Percentiles rank a stretch among this genome's conserved stretches.
Conservation (phyloP, 1,140 invertebrate genomes). For the Caenorhabditis inopinata region DNA sequence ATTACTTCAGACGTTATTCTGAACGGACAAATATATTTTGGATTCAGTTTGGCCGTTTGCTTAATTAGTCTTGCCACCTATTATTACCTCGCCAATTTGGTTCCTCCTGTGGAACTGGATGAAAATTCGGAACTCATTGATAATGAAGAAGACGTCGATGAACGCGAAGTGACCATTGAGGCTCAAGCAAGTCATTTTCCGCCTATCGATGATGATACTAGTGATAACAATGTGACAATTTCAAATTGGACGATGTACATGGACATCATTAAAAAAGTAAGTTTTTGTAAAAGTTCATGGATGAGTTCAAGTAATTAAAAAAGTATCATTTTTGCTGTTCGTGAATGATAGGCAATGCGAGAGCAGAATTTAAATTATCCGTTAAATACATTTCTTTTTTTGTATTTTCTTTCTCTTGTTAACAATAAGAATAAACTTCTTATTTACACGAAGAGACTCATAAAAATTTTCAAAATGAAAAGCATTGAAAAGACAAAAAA, state of each 20-base stretch:
- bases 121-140: constrained; percentile 7
- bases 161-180: background rate
- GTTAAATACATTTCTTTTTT: too few relatives aligned
- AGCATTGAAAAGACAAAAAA: too few relatives aligned
- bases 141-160: constrained; percentile 6
- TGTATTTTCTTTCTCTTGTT: too few relatives aligned
- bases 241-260: constrained; percentile 7
- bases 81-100: background rate
- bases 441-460: too few relatives aligned
- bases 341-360: too few relatives aligned
- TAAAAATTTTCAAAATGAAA: too few relatives aligned
- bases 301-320: too few relatives aligned
- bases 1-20: constrained; percentile 36
- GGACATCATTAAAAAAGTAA: background rate
- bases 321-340: too few relatives aligned
- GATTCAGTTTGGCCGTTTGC: constrained; percentile 7
- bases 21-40: constrained; percentile 42
- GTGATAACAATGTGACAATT: background rate
- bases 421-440: too few relatives aligned
- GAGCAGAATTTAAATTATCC: too few relatives aligned
- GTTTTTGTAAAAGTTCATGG: background rate
- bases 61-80: constrained; percentile 1
- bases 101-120: background rate
- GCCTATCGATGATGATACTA: background rate
- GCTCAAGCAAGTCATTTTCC: constrained; percentile 2